Percentiles rank a stretch among this genome's conserved stretches.
phyloP scores from a whole-genome alignment of 2,113 vertebrate genomes.

The Phasianus colchicus region DNA sequence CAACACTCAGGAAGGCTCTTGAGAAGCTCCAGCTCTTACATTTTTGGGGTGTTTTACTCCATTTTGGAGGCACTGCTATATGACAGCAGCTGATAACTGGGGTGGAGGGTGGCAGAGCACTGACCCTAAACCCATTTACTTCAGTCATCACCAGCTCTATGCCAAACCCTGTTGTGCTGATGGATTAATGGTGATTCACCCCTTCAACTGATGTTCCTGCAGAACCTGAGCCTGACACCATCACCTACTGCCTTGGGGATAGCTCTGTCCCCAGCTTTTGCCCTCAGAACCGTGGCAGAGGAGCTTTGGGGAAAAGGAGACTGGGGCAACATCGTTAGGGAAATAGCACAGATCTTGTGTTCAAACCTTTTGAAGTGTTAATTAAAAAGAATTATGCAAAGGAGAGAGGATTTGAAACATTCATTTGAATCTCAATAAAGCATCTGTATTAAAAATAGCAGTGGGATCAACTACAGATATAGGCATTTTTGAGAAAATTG shows the following conservation, averaged over 20 bases:
- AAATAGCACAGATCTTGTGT: slow-evolving; percentile 53
- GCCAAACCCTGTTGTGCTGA: background rate
- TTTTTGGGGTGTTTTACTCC: background rate
- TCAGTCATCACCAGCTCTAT: fast-evolving
- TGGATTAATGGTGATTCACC: fast-evolving
- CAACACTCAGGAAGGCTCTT: background rate
- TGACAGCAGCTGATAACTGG: background rate
- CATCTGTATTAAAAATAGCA: slow-evolving; percentile 75
- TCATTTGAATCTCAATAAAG: slow-evolving; percentile 78
- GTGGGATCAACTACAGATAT: slow-evolving; percentile 27
- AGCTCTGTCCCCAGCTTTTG: background rate
- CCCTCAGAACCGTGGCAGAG: background rate
- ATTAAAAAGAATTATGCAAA: slow-evolving; percentile 80
- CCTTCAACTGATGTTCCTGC: background rate
- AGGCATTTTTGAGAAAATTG: background rate
- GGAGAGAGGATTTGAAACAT: slow-evolving; percentile 67
- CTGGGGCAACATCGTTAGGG: slow-evolving; percentile 59
- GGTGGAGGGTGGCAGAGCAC: background rate
- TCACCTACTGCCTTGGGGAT: background rate
- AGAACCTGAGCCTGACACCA: fast-evolving
- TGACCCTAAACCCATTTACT: background rate
- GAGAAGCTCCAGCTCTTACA: background rate
- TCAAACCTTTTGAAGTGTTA: slow-evolving; percentile 75
- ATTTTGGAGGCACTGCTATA: fast-evolving
- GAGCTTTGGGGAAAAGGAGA: slow-evolving; percentile 40